Conservation (phyloP, 2,797 vertebrate species). For the Coluber constrictor region DNA sequence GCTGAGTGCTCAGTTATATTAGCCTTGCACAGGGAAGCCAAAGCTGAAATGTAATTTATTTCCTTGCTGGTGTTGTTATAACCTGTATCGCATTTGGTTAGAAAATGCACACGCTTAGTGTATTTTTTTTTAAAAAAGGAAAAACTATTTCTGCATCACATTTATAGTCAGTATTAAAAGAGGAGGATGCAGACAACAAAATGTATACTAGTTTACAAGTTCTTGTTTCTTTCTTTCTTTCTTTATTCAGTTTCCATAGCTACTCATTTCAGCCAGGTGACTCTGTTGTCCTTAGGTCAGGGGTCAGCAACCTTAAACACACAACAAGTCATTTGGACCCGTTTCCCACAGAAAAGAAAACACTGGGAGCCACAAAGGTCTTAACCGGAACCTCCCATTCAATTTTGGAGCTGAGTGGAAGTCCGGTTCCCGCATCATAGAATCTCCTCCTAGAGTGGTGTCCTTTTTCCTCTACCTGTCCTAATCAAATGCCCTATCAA, state of each 20-base stretch:
- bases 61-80: not conserved
- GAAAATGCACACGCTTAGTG: not conserved
- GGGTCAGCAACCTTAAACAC: too few species aligned
- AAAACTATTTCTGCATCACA: not conserved
- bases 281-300: not conserved
- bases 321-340: too few species aligned
- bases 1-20: not conserved
- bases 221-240: not conserved
- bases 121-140: not conserved
- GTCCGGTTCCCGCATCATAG: too few species aligned
- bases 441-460: too few species aligned
- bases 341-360: too few species aligned
- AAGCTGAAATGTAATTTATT: conserved; percentile 19
- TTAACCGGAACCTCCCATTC: too few species aligned
- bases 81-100: not conserved
- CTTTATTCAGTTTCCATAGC: not conserved
- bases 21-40: not conserved
- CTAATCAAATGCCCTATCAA: too few species aligned
- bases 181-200: not conserved
- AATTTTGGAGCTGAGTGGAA: too few species aligned
- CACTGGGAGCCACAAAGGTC: too few species aligned
- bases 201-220: not conserved
- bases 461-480: too few species aligned
- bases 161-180: not conserved
- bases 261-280: not conserved